Conservation (phyloP, 1,140 invertebrate species). For the Druon quercuslanigerum region DNA sequence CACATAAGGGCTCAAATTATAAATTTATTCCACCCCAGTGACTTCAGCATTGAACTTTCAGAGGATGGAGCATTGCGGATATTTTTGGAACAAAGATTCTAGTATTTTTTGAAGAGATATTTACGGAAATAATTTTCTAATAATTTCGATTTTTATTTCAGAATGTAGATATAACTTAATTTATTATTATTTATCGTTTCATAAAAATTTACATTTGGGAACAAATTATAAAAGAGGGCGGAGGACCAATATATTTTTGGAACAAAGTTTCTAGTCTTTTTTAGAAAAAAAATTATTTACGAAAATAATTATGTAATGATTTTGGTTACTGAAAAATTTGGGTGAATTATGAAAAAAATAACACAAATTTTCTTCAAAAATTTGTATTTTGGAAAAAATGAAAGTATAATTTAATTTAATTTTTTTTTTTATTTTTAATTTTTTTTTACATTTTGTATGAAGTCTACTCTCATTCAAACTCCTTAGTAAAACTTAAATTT, state of each 20-base stretch:
- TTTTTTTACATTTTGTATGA: too few species aligned
- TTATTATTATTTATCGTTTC: too few species aligned
- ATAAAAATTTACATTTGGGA: too few species aligned
- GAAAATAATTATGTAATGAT: not conserved
- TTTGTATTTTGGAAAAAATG: too few species aligned
- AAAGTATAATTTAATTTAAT: too few species aligned
- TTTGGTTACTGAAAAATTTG: not conserved
- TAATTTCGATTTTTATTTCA: not conserved
- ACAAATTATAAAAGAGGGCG: not conserved
- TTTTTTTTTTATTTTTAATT: too few species aligned
- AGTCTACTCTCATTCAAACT: too few species aligned
- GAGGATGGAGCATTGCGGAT: not conserved
- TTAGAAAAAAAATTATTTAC: not conserved
- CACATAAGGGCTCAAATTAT: not conserved
- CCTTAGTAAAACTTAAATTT: too few species aligned
- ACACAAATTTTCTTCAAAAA: too few species aligned
- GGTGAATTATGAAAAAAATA: too few species aligned
- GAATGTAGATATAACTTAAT: too few species aligned
- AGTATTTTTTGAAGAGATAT: not conserved
- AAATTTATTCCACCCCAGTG: not conserved
- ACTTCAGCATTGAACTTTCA: not conserved
- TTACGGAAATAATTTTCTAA: not conserved
- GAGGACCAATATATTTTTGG: not conserved
- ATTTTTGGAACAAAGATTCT: not conserved
- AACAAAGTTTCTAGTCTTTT: not conserved